Base-by-base conservation (phyloP, 2,113 vertebrate species). In the Microcebus lehilahytsara region DNA sequence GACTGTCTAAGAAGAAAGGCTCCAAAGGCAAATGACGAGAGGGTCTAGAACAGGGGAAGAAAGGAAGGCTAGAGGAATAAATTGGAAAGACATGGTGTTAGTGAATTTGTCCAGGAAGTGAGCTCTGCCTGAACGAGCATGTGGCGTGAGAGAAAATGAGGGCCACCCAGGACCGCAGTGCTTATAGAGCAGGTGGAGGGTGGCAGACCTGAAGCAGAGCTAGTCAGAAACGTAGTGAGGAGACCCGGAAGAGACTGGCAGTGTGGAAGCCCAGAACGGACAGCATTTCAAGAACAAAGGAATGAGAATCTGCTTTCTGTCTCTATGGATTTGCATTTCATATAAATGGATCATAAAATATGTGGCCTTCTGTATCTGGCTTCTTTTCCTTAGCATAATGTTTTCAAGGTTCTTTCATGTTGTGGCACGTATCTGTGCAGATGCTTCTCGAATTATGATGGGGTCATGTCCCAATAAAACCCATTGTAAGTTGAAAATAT, bases 361-460 rank as follows among this genome's bases (percentile, higher is more conserved):
- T 6, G 9, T 69, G 9, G 19, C n/a, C 62, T 96, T 88, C 83
- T 93, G 40, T n/a, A 11, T 58, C 75, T 66, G 20, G 12, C 30
- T 69, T 90, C 42, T 78, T 97, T 84, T 64, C 11, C 34, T 95
- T 87, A 94, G 56, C 49, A 34, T 60, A 75, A 83, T 14, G 20
- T 25, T 96, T 75, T 69, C 37, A 85, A 51, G 32, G n/a, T 67
- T 64, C 64, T 64, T 37, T 64, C 32, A 32, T 46, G 20, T 84
- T 62, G 16, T 51, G 67, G 30, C 11, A 19, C 7, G 51, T 60
- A 34, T 22, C 42, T 22, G 12, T 49, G 42, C 9, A 77, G 74
- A 49, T 30, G 5, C 42, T 77, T 27, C 74, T 49, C 8, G 13
- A 75, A 27, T 77, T 49, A 32, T 5, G 27, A 77, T 14, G 27